Evolutionary conservation across 1,140 invertebrate species (phyloP), one percentile per base, ranked within the genome.

Genomic region (Limonius californicus): DNA sequence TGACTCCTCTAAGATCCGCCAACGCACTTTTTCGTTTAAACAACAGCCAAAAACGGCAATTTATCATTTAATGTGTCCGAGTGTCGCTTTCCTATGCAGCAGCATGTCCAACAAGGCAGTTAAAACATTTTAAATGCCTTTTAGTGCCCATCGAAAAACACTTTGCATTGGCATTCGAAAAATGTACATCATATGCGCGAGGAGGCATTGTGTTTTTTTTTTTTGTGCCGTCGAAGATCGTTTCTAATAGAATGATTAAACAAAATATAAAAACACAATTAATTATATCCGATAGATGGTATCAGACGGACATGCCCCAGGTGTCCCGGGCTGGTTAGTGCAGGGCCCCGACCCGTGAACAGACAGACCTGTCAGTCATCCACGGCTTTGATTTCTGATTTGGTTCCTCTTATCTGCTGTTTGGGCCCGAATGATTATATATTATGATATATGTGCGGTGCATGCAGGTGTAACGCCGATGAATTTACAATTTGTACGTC

Each of bases 241-340:
- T 64, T 72, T 70, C 71, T 73, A 73, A 74, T 74, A 74, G 72
- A 74, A 74, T 74, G 73, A 73, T 73, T 73, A 74, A 73, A 74
- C 73, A 72, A 72, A 74, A 74, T 74, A 74, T 72, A 73, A 74
- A 74, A 74, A 72, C 69, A 73, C 73, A 74, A 74, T 74, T 74
- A 74, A 74, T 74, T 73, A 71, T 70, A 72, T 64, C 66, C 67
- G 67, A 70, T 73, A 64, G 73, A 73, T 74, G 66, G 66, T 73
- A 73, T 74, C 73, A 66, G 62, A 32, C 27, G 57, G 23, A 45
- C 59, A n/a, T 63, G 65, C 70, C 70, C 68, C 70, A 70, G 68
- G 72, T 71, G 71, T 71, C 68, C 67, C 45, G 32, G 58, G 59
- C 63, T 61, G 61, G 67, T 61, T 68, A 60, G n/a, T n/a, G 42